Evolutionary conservation across 1,140 invertebrate genomes (phyloP), one percentile per base, ranked within the genome.

Genomic region (Macrosteles quadrilineatus): DNA sequence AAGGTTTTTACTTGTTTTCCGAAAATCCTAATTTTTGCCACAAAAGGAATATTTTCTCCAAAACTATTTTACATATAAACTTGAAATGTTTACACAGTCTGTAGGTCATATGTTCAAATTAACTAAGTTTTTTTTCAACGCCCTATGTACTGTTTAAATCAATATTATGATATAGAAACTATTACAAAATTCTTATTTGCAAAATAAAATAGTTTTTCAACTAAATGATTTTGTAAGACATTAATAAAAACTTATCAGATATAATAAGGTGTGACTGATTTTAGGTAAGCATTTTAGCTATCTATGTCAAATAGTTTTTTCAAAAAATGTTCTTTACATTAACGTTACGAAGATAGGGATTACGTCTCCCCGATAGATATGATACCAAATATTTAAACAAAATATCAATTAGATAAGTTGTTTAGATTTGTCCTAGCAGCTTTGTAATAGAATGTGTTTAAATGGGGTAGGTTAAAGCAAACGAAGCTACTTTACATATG

Each of bases 1-100:
- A 23, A 30, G 36, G 30, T 71, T 67, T 66, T 67, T 23, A 29
- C 43, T 27, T 53, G 17, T n/a, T 19, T 71, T 23, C 36, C n/a
- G n/a, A 69, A 70, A 71, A 45, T 50, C 32, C 30, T 25, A 19
- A 27, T 71, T 71, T 71, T 63, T 2, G 1, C 1, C 2, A 31
- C 30, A 31, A 14, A 67, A 71, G 31, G 69, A 23, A 71, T 21
- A 23, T 71, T 63, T 71, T 71, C 69, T 71, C 62, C 14, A 17
- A 40, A 64, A 64, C 23, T 64, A 64, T n/a, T 40, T 1, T 19
- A 64, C 21, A 23, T 64, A 64, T 27, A 19, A 17, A 17, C 31
- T 31, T 32, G 14, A 64, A 29, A 36, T 31, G 27, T 64, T 64
- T 31, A 50, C 47, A 50, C 21, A 23, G 47, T 23, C 17, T 23